These are phyloP conservation scores for Cephalopterus ornatus DNA, from an alignment of 2,113 vertebrate genomes.

Conservation along the genomic window DNA sequence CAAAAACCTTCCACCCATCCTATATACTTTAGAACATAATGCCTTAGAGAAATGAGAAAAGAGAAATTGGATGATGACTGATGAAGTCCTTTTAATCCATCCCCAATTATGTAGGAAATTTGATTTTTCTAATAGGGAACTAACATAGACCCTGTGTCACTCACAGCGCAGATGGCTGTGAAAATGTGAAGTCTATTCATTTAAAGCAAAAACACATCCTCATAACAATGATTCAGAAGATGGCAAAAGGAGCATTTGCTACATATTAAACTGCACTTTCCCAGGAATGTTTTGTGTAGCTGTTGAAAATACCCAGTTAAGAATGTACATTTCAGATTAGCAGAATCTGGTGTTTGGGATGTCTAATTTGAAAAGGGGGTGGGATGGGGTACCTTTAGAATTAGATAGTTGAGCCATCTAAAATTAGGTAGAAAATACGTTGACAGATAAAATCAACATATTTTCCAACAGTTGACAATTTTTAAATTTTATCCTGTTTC, in stretches of 20 bases:
- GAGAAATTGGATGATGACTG: background rate
- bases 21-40: background rate
- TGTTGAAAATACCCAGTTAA: background rate
- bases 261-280: background rate
- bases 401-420: background rate
- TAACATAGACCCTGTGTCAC: background rate
- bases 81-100: background rate
- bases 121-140: background rate
- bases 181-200: background rate
- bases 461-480: background rate
- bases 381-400: background rate
- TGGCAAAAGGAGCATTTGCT: background rate
- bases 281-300: background rate
- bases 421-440: background rate
- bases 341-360: background rate
- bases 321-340: background rate
- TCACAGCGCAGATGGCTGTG: background rate
- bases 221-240: background rate
- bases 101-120: background rate
- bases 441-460: background rate
- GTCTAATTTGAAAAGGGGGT: background rate
- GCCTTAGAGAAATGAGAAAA: background rate
- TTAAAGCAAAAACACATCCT: background rate
- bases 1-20: rapidly evolving
- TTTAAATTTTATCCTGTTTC: background rate